A percentile compares a stretch with the other conserved stretches of the same genome.
Conservation (phyloP, 2,113 vertebrate species). For the Chaetodon auriga region DNA sequence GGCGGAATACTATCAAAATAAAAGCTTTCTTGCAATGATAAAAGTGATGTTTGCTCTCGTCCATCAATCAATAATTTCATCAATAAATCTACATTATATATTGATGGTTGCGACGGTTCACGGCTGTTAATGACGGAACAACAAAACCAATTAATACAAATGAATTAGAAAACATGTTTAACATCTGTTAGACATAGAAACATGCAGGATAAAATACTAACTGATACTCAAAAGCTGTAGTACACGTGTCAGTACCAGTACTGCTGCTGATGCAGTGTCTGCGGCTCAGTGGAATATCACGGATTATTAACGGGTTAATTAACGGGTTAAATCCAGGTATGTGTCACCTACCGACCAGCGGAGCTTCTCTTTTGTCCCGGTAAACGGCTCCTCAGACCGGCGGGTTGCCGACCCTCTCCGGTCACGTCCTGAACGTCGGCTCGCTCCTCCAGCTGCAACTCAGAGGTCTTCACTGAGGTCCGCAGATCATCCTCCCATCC, state of each 20-base stretch:
- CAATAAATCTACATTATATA: too few species aligned
- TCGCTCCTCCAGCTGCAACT: neutral
- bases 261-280: neutral
- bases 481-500: conserved; percentile 25
- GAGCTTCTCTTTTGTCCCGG: neutral
- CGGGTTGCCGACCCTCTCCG: neutral
- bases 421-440: conserved; percentile 36
- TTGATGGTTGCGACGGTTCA: too few species aligned
- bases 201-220: neutral
- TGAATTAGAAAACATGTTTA: neutral
- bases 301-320: neutral
- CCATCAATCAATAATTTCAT: neutral
- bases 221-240: neutral
- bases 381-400: conserved; percentile 1
- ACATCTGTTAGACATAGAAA: neutral
- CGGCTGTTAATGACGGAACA: too few species aligned
- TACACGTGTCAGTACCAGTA: neutral
- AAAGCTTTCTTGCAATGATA: too few species aligned
- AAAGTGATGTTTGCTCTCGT: neutral
- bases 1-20: too few species aligned
- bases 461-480: conserved; percentile 23
- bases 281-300: neutral
- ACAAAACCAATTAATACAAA: too few species aligned
- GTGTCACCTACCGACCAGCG: conserved; percentile 14
- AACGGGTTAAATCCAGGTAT: neutral